Conservation (phyloP, 2,888 invertebrate species). For the Theretra japonica region DNA sequence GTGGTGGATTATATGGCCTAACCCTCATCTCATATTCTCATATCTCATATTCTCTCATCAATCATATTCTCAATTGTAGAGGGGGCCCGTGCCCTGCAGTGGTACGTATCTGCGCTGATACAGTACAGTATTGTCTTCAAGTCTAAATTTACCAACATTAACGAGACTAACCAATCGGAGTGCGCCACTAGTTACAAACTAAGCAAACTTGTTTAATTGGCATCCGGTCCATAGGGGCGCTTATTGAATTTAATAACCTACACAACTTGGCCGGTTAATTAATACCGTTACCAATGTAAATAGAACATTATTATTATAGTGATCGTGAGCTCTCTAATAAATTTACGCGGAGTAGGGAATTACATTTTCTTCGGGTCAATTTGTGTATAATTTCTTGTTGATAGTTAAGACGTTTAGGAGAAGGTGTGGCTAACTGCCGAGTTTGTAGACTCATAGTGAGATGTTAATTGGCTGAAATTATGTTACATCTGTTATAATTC, state of each 20-base stretch:
- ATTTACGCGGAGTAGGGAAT: not conserved
- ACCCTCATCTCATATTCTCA: too few relatives aligned
- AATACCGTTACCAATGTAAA: constrained; percentile 48
- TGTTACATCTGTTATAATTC: too few relatives aligned
- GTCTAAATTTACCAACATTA: constrained; percentile 33
- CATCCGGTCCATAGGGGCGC: constrained; percentile 47
- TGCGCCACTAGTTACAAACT: constrained; percentile 49
- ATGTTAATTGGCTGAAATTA: too few relatives aligned
- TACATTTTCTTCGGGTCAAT: constrained; percentile 1
- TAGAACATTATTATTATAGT: constrained; percentile 29
- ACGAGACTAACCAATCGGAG: constrained; percentile 41
- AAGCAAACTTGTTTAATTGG: constrained; percentile 51
- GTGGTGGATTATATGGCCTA: too few relatives aligned
- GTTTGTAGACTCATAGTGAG: too few relatives aligned
- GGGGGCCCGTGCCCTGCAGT: too few relatives aligned
- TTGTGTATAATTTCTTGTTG: not conserved
- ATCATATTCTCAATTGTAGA: too few relatives aligned
- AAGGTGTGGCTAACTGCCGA: too few relatives aligned
- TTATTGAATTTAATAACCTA: constrained; percentile 52
- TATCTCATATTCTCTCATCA: too few relatives aligned
- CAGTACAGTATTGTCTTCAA: not conserved
- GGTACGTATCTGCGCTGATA: too few relatives aligned
- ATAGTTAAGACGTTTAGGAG: too few relatives aligned
- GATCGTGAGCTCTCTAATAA: constrained; percentile 5
- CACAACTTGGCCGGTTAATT: constrained; percentile 41